These are phyloP conservation scores for Thamnophis sirtalis DNA, from an alignment of 2,113 vertebrate genomes.

Conservation along the genomic window DNA sequence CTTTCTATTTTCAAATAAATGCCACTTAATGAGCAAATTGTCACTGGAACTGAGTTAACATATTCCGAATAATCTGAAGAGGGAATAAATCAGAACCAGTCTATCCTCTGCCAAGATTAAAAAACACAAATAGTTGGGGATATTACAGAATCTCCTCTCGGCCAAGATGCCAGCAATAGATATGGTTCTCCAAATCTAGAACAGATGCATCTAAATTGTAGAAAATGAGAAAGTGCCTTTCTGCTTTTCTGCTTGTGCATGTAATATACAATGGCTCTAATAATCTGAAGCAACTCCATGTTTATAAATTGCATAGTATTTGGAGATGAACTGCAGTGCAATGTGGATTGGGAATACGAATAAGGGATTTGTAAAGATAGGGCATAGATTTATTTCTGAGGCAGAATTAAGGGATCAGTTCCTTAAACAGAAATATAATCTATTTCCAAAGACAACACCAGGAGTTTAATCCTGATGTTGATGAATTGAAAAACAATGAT, in stretches of 20 bases:
- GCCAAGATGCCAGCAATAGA: neutral
- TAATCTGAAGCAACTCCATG: neutral
- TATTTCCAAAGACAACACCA: neutral
- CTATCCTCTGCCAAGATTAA: neutral
- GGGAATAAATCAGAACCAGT: neutral
- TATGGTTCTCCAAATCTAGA: neutral
- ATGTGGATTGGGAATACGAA: neutral
- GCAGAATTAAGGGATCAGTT: neutral
- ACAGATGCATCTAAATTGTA: neutral
- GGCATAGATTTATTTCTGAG: neutral
- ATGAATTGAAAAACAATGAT: neutral
- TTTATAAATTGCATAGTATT: neutral
- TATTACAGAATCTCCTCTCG: neutral
- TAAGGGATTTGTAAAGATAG: neutral
- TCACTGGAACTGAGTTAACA: conserved; percentile 4
- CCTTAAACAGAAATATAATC: neutral
- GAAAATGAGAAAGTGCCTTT: neutral
- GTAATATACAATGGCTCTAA: neutral
- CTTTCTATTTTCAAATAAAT: neutral
- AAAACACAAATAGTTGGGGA: neutral
- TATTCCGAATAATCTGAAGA: neutral
- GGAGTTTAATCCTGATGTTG: neutral
- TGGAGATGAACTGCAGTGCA: neutral
- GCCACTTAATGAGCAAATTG: neutral
- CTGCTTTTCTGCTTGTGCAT: neutral